A percentile compares a stretch with the other conserved stretches of the same genome.
Evolutionary conservation across 2,113 vertebrate species (phyloP).

Genomic region (Chamaetylas fuelleborni): DNA sequence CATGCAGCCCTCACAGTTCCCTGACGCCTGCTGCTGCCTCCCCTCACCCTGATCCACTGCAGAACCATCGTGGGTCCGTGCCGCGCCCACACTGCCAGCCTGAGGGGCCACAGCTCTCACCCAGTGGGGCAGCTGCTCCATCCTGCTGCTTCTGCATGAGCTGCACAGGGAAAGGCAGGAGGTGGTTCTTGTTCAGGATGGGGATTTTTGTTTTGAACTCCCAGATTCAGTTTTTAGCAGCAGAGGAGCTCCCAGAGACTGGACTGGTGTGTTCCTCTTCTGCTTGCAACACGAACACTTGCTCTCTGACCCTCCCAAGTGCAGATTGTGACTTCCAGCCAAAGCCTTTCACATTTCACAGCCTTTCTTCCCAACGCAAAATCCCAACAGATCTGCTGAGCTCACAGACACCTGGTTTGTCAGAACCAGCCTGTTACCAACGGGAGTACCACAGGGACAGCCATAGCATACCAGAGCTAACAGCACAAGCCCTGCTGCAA

Average conservation of each 20-base stretch:
- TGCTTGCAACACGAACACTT: not conserved
- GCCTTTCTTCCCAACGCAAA: not conserved
- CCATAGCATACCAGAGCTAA: accelerated
- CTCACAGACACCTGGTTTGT: not conserved
- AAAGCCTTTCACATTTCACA: accelerated
- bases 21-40: accelerated
- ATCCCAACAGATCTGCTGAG: not conserved
- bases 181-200: accelerated
- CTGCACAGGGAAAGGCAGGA: not conserved
- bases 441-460: accelerated
- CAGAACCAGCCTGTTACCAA: not conserved
- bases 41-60: accelerated
- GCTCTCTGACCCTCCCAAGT: accelerated
- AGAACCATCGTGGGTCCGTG: accelerated
- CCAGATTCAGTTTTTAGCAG: not conserved
- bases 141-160: accelerated
- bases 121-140: accelerated
- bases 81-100: accelerated
- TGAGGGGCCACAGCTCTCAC: not conserved
- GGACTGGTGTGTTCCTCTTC: not conserved
- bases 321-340: not conserved
- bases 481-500: accelerated
- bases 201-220: not conserved
- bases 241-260: not conserved
- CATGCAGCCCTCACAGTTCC: no score